These are phyloP conservation scores for Bucorvus abyssinicus DNA, from an alignment of 2,797 vertebrate species.

Conservation along the genomic window DNA sequence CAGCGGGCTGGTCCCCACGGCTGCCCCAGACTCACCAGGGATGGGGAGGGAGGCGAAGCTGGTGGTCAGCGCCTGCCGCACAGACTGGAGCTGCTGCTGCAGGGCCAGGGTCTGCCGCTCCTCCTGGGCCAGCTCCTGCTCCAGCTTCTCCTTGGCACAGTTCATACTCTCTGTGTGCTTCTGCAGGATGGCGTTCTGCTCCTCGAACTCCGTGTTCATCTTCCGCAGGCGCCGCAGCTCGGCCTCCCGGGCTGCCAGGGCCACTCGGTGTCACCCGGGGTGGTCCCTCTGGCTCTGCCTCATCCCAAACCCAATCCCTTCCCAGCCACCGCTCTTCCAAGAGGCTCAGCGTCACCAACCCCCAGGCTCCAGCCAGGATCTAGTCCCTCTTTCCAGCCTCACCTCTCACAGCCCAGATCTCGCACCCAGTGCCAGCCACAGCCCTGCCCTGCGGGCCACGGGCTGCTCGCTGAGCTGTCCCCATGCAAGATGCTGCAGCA, in stretches of 20 bases:
- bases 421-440: rapidly evolving
- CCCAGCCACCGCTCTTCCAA: neutral
- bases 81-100: conserved; percentile 89
- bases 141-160: conserved; percentile 92
- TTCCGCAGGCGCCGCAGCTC: conserved; percentile 93
- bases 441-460: rapidly evolving
- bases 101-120: conserved; percentile 90
- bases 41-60: conserved; percentile 91
- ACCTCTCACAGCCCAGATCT: neutral
- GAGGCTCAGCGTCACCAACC: rapidly evolving
- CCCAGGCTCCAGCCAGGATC: neutral
- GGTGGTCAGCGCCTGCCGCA: conserved; percentile 90
- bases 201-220: conserved; percentile 95
- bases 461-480: neutral
- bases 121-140: conserved; percentile 92
- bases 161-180: conserved; percentile 96
- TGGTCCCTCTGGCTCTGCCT: rapidly evolving
- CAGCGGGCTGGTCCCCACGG: rapidly evolving
- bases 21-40: conserved; percentile 78
- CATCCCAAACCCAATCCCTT: neutral
- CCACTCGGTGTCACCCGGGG: rapidly evolving
- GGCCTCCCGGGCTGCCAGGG: conserved; percentile 85
- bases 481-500: too few relatives aligned
- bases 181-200: conserved; percentile 95
- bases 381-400: rapidly evolving